Conservation (phyloP, 2,888 invertebrate genomes). For the Sphaerophoria taeniata region DNA sequence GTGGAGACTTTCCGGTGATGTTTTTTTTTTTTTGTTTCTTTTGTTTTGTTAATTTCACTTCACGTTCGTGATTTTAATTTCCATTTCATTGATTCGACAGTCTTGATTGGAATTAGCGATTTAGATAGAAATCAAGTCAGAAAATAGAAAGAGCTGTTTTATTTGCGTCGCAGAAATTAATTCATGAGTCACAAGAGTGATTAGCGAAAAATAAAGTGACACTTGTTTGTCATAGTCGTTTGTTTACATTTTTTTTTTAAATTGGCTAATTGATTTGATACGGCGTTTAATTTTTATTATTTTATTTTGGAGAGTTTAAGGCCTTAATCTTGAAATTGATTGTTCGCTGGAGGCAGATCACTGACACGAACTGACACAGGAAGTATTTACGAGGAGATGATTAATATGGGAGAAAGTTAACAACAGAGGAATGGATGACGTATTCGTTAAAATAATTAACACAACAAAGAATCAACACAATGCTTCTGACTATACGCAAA, state of each 20-base stretch:
- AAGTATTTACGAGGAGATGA: too few relatives aligned
- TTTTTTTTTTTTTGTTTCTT: not conserved
- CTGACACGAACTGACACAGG: too few relatives aligned
- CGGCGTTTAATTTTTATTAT: too few relatives aligned
- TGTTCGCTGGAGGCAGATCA: too few relatives aligned
- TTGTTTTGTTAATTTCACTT: slow-evolving; percentile 22
- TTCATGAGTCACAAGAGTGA: slow-evolving; percentile 4
- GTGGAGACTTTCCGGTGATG: slow-evolving; percentile 15
- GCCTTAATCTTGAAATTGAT: too few relatives aligned
- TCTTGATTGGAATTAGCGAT: not conserved
- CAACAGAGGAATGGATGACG: too few relatives aligned
- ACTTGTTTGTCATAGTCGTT: not conserved
- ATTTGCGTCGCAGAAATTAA: slow-evolving; percentile 13
- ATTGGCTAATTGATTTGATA: too few relatives aligned
- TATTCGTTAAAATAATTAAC: too few relatives aligned
- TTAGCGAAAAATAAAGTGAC: not conserved
- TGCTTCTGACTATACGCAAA: too few relatives aligned
- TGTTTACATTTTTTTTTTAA: slow-evolving; percentile 6
- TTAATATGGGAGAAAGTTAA: too few relatives aligned
- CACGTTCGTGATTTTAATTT: slow-evolving; percentile 6
- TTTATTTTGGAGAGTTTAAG: too few relatives aligned
- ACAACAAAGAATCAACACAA: too few relatives aligned
- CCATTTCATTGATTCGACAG: slow-evolving; percentile 13
- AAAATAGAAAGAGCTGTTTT: slow-evolving; percentile 9
- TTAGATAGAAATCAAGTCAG: not conserved